Evolutionary conservation across 2,113 vertebrate species (phyloP).

Genomic region (Micromys minutus): DNA sequence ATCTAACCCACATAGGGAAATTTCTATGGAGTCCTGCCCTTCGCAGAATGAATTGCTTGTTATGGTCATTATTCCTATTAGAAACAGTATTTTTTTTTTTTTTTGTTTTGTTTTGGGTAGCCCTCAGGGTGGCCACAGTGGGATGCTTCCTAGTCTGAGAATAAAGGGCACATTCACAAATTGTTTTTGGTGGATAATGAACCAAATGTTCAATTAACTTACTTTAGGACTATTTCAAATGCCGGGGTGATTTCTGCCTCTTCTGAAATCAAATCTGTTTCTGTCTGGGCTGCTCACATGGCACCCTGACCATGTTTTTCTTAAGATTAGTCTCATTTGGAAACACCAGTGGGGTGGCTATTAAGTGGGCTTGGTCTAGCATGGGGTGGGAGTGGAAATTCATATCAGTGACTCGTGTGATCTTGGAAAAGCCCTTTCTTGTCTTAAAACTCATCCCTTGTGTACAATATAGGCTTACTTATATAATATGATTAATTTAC

Average conservation of each 20-base stretch:
- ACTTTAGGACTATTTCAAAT: conserved; percentile 47
- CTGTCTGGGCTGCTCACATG: not conserved
- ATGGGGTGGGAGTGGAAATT: not conserved
- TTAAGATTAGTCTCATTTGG: conserved; percentile 23
- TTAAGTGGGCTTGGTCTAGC: conserved; percentile 26
- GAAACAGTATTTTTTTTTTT: not conserved
- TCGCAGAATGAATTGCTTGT: conserved; percentile 48
- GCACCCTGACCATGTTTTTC: not conserved
- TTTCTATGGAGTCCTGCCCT: conserved; percentile 52
- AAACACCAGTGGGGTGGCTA: not conserved
- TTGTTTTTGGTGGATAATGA: conserved; percentile 67
- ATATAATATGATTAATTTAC: not conserved
- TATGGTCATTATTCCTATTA: conserved; percentile 61
- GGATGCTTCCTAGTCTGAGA: conserved; percentile 57
- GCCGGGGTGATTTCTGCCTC: conserved; percentile 46
- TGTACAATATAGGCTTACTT: not conserved
- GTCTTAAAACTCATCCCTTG: conserved; percentile 20
- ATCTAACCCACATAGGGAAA: conserved; percentile 46
- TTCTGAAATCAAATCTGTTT: conserved; percentile 48
- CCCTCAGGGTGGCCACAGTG: conserved; percentile 62
- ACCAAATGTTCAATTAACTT: conserved; percentile 62
- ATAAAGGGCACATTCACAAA: conserved; percentile 58
- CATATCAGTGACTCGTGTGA: not conserved
- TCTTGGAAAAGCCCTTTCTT: not conserved
- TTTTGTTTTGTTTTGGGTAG: too few relatives aligned